Conservation (phyloP, 2,888 invertebrate species). For the Deilephila porcellus region DNA sequence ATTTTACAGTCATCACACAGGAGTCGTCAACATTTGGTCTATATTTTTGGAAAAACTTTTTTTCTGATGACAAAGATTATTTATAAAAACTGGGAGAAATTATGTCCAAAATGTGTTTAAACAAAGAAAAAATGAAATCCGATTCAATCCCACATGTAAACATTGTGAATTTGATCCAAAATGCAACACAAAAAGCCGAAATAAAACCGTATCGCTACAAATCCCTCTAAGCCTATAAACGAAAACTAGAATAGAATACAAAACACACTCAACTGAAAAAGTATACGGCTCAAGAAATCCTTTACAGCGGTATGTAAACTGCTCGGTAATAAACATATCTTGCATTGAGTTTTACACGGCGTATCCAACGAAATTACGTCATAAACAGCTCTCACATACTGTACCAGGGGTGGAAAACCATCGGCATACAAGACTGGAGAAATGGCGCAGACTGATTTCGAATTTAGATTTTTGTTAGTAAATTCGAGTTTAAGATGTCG, state of each 20-base stretch:
- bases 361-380: constrained; percentile 22
- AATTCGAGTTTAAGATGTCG: background rate
- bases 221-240: background rate
- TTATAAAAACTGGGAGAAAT: too few species aligned
- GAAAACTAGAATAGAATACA: background rate
- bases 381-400: constrained; percentile 22
- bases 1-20: too few species aligned
- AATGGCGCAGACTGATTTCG: too few species aligned
- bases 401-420: background rate
- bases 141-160: too few species aligned
- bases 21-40: too few species aligned
- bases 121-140: too few species aligned
- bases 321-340: constrained; percentile 21
- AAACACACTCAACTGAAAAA: background rate
- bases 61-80: too few species aligned
- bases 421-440: background rate
- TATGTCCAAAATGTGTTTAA: too few species aligned
- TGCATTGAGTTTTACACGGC: constrained; percentile 24
- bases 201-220: too few species aligned
- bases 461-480: background rate
- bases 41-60: too few species aligned
- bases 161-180: too few species aligned
- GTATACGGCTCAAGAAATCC: constrained; percentile 19
- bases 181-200: too few species aligned
- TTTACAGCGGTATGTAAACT: constrained; percentile 23